Evolutionary conservation across 2,888 invertebrate species (phyloP).

Genomic region (Plagiodera versicolora): DNA sequence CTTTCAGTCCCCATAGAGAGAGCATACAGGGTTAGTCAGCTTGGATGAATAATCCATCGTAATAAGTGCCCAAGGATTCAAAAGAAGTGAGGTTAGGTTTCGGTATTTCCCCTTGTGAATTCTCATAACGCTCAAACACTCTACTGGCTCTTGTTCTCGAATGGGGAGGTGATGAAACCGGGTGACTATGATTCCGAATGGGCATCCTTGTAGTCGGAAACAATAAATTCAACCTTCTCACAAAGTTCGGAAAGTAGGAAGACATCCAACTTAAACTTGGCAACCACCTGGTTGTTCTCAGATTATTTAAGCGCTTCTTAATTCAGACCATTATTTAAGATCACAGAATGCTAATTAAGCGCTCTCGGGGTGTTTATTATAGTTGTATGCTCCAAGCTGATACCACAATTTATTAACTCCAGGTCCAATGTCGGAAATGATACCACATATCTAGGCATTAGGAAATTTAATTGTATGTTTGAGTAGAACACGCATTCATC

Average conservation of each 20-base stretch:
- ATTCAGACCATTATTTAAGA: constrained; percentile 57
- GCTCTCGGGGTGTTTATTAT: constrained; percentile 24
- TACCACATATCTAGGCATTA: too few relatives aligned
- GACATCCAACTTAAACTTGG: constrained; percentile 46
- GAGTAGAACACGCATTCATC: background rate
- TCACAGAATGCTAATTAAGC: constrained; percentile 52
- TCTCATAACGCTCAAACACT: too few relatives aligned
- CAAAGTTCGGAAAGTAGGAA: constrained; percentile 48
- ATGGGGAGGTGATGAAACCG: background rate
- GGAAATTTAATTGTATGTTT: too few relatives aligned
- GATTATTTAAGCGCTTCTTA: constrained; percentile 58
- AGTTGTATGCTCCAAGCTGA: constrained; percentile 11
- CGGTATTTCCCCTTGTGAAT: too few relatives aligned
- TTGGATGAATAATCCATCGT: too few relatives aligned
- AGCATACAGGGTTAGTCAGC: constrained; percentile 2
- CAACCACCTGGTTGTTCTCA: constrained; percentile 56
- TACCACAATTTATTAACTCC: constrained; percentile 5
- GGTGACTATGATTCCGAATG: background rate
- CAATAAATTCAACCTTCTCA: background rate
- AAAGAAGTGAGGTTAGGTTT: too few relatives aligned
- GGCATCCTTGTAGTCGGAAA: constrained; percentile 2
- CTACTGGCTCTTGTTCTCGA: too few relatives aligned
- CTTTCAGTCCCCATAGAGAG: background rate
- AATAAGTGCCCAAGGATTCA: too few relatives aligned
- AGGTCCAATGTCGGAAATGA: background rate